phyloP scores from a whole-genome alignment of 2,888 invertebrate species.

The Apotomis capreana region DNA sequence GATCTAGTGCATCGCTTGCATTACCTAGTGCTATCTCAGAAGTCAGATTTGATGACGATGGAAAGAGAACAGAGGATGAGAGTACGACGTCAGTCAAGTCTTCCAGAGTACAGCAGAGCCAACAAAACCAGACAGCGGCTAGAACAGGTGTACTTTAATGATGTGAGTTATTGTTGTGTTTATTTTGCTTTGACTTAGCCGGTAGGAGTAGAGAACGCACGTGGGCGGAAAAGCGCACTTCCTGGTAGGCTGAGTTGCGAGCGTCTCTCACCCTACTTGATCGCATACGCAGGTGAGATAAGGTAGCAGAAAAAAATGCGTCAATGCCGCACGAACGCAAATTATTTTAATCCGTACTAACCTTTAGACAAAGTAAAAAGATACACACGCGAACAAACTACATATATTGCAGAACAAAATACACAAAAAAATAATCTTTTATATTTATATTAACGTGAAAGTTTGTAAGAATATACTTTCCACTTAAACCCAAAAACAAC shows the following conservation, averaged over 20 bases:
- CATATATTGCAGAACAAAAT: too few species aligned
- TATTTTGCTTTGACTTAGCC: neutral
- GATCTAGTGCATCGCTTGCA: conserved; percentile 80
- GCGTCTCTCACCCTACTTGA: too few species aligned
- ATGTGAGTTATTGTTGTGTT: conserved; percentile 63
- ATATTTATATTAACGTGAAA: too few species aligned
- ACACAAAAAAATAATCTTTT: too few species aligned
- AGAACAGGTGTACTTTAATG: conserved; percentile 77
- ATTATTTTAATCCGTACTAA: too few species aligned
- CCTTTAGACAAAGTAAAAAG: too few species aligned
- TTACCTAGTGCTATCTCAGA: conserved; percentile 79
- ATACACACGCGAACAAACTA: too few species aligned
- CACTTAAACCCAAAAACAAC: too few species aligned
- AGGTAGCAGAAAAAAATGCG: too few species aligned
- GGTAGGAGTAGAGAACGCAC: neutral
- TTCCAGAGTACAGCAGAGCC: conserved; percentile 77
- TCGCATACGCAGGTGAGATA: too few species aligned
- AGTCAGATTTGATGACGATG: conserved; percentile 80
- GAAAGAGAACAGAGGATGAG: conserved; percentile 77
- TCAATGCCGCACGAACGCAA: too few species aligned
- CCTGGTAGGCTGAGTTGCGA: neutral
- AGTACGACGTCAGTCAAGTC: conserved; percentile 77
- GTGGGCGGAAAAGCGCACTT: neutral
- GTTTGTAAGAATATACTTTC: too few species aligned
- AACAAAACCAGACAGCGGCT: conserved; percentile 71